Percentiles rank a stretch among this genome's conserved stretches.
Evolutionary conservation across 2,113 vertebrate genomes (phyloP).

Genomic region (Albula glossodonta): DNA sequence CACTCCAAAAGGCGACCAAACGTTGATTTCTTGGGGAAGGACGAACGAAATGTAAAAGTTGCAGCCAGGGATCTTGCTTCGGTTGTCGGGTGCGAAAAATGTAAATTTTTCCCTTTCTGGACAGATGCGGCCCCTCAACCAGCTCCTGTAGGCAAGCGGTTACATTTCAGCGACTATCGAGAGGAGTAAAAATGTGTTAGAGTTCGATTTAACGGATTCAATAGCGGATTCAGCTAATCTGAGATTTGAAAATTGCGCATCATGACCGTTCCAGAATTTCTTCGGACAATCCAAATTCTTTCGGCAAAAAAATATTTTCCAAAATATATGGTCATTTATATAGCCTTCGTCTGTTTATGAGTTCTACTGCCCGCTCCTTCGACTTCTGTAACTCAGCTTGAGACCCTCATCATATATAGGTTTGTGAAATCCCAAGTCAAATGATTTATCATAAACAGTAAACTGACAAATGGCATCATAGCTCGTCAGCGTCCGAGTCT

Average conservation of each 20-base stretch:
- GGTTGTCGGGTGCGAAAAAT: background rate
- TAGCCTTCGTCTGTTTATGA: too few species aligned
- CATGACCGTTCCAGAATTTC: background rate
- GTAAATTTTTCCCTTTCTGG: background rate
- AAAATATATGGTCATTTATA: background rate
- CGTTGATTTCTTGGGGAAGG: background rate
- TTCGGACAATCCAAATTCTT: background rate
- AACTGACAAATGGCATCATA: conserved; percentile 49
- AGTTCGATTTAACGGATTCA: conserved; percentile 4
- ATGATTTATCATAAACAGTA: conserved; percentile 24
- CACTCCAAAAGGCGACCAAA: conserved; percentile 1
- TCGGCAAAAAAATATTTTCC: background rate
- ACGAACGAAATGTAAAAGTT: background rate
- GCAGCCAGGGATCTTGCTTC: background rate
- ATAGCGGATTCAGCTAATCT: background rate
- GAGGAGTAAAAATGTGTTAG: background rate
- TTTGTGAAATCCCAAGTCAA: conserved; percentile 19
- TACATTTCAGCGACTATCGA: background rate
- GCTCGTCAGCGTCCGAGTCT: conserved; percentile 27
- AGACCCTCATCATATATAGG: conserved; percentile 4
- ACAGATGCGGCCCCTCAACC: background rate
- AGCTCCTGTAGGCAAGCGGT: background rate
- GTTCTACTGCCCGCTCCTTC: background rate
- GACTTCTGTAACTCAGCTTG: background rate
- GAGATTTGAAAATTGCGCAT: background rate